These are phyloP conservation scores for Marmota flaviventris DNA, from an alignment of 2,113 vertebrate species.

Conservation along the genomic window DNA sequence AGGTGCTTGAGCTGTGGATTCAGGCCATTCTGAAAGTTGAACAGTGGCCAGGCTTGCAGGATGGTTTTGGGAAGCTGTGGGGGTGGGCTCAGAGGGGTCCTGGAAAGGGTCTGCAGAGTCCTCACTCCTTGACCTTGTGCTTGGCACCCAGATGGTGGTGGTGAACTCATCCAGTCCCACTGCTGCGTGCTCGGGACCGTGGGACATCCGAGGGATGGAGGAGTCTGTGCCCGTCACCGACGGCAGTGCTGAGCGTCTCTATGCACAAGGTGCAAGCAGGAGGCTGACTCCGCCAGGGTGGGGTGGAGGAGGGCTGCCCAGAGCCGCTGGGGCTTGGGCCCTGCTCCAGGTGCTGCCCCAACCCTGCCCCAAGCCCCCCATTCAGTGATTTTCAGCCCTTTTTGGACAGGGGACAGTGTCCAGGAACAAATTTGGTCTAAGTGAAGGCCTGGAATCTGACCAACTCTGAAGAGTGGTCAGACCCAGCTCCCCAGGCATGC, in stretches of 20 bases:
- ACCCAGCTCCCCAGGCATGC: fast-evolving
- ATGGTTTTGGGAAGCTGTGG: not conserved
- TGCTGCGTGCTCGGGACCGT: slow-evolving; percentile 87
- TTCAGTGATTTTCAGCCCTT: not conserved
- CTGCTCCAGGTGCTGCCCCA: not conserved
- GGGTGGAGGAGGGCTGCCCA: not conserved
- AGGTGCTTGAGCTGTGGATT: not conserved
- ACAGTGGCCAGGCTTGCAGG: not conserved
- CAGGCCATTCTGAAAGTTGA: not conserved
- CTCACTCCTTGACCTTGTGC: not conserved
- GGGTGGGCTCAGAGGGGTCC: not conserved
- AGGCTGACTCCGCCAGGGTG: fast-evolving
- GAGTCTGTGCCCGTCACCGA: slow-evolving; percentile 90
- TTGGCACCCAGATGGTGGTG: slow-evolving; percentile 85
- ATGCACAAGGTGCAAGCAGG: slow-evolving; percentile 92
- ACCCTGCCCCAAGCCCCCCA: not conserved
- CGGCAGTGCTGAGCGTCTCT: slow-evolving; percentile 95
- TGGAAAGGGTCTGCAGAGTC: not conserved
- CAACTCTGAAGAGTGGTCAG: not conserved
- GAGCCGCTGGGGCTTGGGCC: not conserved
- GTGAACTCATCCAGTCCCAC: slow-evolving; percentile 92
- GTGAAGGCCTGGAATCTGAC: not conserved
- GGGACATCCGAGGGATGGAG: slow-evolving; percentile 92
- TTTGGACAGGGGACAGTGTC: not conserved
- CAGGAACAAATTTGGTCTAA: not conserved